Conservation (phyloP, 2,113 vertebrate species). For the Brachyhypopomus occidentalis region DNA sequence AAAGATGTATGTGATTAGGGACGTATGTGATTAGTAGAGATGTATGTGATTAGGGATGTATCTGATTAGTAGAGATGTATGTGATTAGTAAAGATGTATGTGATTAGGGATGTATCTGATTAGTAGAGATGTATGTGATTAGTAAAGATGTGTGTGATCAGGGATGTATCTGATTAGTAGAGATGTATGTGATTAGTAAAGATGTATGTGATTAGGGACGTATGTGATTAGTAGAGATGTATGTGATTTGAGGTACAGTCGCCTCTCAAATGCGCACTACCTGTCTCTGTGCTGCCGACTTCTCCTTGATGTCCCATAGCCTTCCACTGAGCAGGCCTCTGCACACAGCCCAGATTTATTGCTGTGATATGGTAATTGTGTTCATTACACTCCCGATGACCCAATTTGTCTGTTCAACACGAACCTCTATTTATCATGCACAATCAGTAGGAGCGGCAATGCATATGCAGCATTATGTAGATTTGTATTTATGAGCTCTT, state of each 20-base stretch:
- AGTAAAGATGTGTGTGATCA: no score
- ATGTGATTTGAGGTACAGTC: background rate
- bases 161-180: no score
- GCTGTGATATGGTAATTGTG: conserved; percentile 48
- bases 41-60: no score
- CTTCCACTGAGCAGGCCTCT: background rate
- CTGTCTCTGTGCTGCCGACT: conserved; percentile 2
- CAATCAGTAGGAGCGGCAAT: conserved; percentile 16
- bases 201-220: no score
- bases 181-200: no score
- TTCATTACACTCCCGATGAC: conserved; percentile 50
- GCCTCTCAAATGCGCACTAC: background rate
- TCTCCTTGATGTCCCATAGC: conserved; percentile 8
- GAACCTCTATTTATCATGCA: conserved; percentile 46
- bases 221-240: background rate
- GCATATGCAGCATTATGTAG: conserved; percentile 55
- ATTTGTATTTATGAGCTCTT: conserved; percentile 45
- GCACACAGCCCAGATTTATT: conserved; percentile 43
- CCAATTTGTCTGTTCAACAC: conserved; percentile 38
- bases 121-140: no score
- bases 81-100: no score
- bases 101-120: no score
- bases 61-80: no score
- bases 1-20: no score
- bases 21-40: no score